These are phyloP conservation scores for Charadrius vociferus DNA, from an alignment of 2,113 vertebrate genomes.

Conservation along the genomic window DNA sequence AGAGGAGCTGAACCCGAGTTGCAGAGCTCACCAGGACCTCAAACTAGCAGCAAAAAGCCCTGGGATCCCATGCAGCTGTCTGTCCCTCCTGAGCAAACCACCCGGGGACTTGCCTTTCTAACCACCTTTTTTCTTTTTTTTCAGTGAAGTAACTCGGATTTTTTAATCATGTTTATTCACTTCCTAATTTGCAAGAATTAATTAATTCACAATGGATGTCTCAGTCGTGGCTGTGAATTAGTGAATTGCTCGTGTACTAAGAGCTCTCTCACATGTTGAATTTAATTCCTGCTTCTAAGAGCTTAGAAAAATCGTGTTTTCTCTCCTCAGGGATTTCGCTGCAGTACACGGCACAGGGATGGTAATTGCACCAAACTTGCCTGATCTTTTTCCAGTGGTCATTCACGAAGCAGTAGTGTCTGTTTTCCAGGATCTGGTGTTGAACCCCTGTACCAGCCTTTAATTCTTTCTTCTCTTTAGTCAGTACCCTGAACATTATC, in stretches of 20 bases:
- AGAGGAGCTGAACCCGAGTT: background rate
- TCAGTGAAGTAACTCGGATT: background rate
- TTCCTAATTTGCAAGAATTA: slow-evolving; percentile 30
- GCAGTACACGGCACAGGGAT: background rate
- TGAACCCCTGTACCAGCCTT: background rate
- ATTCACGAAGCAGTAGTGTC: background rate
- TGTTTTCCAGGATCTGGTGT: background rate
- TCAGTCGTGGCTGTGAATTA: background rate
- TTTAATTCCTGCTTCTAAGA: slow-evolving; percentile 8
- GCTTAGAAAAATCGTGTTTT: background rate
- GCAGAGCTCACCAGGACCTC: background rate
- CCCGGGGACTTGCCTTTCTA: background rate
- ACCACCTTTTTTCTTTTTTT: background rate
- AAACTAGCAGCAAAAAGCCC: background rate
- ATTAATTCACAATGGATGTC: slow-evolving; percentile 15
- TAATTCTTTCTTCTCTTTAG: background rate
- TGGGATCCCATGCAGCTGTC: background rate
- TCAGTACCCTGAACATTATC: background rate
- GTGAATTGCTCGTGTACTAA: background rate
- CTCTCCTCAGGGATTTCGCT: background rate
- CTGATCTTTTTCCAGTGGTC: background rate
- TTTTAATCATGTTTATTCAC: background rate
- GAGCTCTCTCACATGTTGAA: background rate
- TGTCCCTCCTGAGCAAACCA: background rate
- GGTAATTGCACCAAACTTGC: background rate